phyloP scores from a whole-genome alignment of 2,888 invertebrate genomes.

The Pogonocherus hispidulus region DNA sequence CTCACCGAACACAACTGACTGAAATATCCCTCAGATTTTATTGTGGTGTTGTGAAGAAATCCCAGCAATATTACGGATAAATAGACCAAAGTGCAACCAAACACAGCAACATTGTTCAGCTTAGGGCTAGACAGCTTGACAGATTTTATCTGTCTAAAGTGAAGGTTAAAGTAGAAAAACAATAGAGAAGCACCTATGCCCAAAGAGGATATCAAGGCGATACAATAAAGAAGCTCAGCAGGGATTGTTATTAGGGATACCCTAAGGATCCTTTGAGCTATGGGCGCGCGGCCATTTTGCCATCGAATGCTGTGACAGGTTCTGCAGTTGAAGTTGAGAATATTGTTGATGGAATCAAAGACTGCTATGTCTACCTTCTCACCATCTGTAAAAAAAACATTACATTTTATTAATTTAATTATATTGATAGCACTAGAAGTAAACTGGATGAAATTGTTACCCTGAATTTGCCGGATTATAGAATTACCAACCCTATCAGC shows the following conservation, averaged over 20 bases:
- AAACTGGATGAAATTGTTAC: too few species aligned
- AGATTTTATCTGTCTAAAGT: conserved; percentile 86
- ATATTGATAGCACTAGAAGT: too few species aligned
- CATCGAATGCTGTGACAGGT: conserved; percentile 79
- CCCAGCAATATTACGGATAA: conserved; percentile 88
- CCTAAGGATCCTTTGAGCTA: conserved; percentile 83
- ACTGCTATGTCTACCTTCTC: conserved; percentile 81
- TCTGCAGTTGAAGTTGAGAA: conserved; percentile 78
- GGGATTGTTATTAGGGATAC: conserved; percentile 84
- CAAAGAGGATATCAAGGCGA: conserved; percentile 79
- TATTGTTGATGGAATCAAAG: conserved; percentile 74
- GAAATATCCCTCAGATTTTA: conserved; percentile 79
- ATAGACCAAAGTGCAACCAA: conserved; percentile 93
- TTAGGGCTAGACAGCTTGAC: conserved; percentile 94
- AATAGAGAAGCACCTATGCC: conserved; percentile 83
- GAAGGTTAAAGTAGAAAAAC: conserved; percentile 86
- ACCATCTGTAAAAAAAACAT: conserved; percentile 74
- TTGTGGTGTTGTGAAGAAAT: conserved; percentile 85
- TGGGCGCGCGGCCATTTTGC: conserved; percentile 85
- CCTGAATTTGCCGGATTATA: conserved; percentile 90
- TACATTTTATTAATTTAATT: too few species aligned
- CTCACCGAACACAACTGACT: conserved; percentile 90
- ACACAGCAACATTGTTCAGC: conserved; percentile 91
- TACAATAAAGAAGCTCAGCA: conserved; percentile 80
- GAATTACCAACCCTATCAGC: conserved; percentile 91